A percentile compares a stretch with the other conserved stretches of the same genome.
phyloP scores from a whole-genome alignment of 2,888 invertebrate genomes.

The Hipparchia semele region DNA sequence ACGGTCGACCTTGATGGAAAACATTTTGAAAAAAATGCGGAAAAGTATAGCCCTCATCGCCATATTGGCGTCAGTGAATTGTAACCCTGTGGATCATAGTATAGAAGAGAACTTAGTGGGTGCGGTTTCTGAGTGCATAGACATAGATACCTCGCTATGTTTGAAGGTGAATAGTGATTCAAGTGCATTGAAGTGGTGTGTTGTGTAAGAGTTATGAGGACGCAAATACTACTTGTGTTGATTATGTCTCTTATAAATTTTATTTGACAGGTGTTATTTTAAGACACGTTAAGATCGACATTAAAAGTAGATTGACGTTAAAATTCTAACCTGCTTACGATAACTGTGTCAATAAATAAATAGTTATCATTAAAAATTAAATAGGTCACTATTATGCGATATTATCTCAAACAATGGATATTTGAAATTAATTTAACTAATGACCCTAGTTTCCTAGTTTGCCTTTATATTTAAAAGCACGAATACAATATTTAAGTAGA shows the following conservation, averaged over 20 bases:
- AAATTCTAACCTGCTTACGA: too few species aligned
- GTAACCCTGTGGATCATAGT: constrained; percentile 69
- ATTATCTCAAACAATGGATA: too few species aligned
- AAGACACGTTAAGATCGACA: too few species aligned
- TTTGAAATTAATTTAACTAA: too few species aligned
- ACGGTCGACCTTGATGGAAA: constrained; percentile 51
- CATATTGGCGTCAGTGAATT: constrained; percentile 66
- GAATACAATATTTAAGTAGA: too few species aligned
- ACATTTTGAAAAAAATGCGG: constrained; percentile 62
- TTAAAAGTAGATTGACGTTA: too few species aligned
- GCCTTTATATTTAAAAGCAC: too few species aligned
- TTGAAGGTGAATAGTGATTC: constrained; percentile 81
- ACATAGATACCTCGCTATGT: constrained; percentile 83
- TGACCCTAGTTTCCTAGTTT: too few species aligned
- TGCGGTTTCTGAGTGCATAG: constrained; percentile 82
- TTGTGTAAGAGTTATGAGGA: constrained; percentile 18
- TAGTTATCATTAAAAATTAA: too few species aligned
- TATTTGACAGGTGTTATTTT: neutral
- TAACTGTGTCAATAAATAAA: too few species aligned
- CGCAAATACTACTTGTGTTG: neutral
- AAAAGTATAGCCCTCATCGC: constrained; percentile 64
- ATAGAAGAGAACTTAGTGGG: constrained; percentile 73
- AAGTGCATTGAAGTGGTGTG: constrained; percentile 48
- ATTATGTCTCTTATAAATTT: neutral
- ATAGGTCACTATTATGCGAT: too few species aligned